Evolutionary conservation across 2,888 invertebrate species (phyloP).

Genomic region (Aphrophora alni): DNA sequence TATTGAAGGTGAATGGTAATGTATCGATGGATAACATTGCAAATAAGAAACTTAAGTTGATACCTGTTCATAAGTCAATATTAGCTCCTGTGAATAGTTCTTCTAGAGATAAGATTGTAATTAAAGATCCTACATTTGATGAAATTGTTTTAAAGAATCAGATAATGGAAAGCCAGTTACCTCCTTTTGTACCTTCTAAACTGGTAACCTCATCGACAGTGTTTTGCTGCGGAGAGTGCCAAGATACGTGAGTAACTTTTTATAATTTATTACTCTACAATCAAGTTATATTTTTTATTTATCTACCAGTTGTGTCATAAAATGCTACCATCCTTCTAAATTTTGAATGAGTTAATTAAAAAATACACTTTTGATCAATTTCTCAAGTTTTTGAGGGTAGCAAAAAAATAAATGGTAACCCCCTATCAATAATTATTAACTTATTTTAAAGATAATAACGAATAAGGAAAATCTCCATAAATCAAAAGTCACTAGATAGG

Average conservation of each 20-base stretch:
- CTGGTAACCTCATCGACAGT: neutral
- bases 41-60: neutral
- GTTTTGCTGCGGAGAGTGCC: neutral
- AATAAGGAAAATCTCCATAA: too few species aligned
- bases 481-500: too few species aligned
- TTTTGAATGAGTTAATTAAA: too few species aligned
- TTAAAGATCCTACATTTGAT: neutral
- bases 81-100: neutral
- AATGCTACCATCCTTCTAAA: too few species aligned
- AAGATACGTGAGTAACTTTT: slow-evolving; percentile 8
- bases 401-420: too few species aligned
- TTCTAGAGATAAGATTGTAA: neutral
- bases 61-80: neutral
- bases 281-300: too few species aligned
- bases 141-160: neutral
- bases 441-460: too few species aligned
- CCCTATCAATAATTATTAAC: too few species aligned
- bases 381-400: too few species aligned
- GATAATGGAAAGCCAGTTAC: neutral
- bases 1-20: neutral
- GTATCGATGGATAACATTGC: neutral
- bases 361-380: too few species aligned
- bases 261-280: too few species aligned
- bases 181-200: neutral
- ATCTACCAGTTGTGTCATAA: too few species aligned